These are phyloP conservation scores for Saccostrea glomerata DNA, from an alignment of 1,140 invertebrate genomes.

Conservation along the genomic window DNA sequence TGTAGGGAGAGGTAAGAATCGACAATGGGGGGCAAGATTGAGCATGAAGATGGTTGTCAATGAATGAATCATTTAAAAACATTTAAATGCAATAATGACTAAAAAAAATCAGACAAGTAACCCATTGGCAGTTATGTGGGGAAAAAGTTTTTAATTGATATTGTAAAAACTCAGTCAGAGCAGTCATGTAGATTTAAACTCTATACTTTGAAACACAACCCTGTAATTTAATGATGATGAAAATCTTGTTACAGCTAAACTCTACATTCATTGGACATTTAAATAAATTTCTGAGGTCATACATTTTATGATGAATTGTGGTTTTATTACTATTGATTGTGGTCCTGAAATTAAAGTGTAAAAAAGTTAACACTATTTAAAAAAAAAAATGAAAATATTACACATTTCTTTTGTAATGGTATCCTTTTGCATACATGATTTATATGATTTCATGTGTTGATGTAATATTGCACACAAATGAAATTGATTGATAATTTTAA, in stretches of 20 bases:
- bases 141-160: conserved; percentile 8
- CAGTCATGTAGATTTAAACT: background rate
- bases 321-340: background rate
- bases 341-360: background rate
- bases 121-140: background rate
- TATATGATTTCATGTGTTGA: background rate
- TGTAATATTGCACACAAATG: too few species aligned
- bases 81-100: background rate
- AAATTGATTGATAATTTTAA: too few species aligned
- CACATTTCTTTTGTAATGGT: background rate
- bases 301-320: background rate
- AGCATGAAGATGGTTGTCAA: background rate
- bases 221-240: conserved; percentile 19
- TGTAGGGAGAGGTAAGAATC: background rate
- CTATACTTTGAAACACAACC: background rate
- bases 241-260: background rate
- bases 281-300: background rate
- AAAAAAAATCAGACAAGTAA: background rate
- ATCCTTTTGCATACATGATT: background rate
- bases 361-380: too few species aligned
- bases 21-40: conserved; percentile 19
- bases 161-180: background rate
- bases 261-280: background rate
- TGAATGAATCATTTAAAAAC: background rate
- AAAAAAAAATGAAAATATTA: too few species aligned